These are phyloP conservation scores for Drusus annulatus DNA, from an alignment of 1,140 invertebrate species.

Conservation along the genomic window DNA sequence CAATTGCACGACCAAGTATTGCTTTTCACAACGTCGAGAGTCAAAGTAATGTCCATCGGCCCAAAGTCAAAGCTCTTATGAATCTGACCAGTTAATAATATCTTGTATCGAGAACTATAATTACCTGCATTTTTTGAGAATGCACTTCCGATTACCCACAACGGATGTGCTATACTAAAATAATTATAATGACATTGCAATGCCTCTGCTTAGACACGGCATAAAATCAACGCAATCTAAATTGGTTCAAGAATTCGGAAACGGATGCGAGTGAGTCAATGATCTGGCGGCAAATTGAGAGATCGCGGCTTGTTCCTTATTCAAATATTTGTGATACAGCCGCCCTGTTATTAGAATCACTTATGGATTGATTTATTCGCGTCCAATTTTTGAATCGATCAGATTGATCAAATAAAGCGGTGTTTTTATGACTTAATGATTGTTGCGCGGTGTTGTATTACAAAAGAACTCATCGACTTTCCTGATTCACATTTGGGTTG, in stretches of 20 bases:
- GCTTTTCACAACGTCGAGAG: too few species aligned
- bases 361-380: slow-evolving; percentile 13
- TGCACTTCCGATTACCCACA: too few species aligned
- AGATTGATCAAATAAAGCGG: slow-evolving; percentile 31
- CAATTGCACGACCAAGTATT: too few species aligned
- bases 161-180: too few species aligned
- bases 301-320: neutral
- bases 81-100: too few species aligned
- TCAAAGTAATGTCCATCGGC: too few species aligned
- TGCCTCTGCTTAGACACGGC: too few species aligned
- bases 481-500: neutral
- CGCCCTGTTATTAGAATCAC: slow-evolving; percentile 15
- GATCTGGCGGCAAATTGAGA: neutral
- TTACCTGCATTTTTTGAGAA: too few species aligned
- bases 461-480: slow-evolving; percentile 2
- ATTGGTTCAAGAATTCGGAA: slow-evolving; percentile 54
- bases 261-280: slow-evolving; percentile 47
- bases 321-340: slow-evolving; percentile 15
- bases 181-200: too few species aligned
- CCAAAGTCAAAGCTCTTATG: too few species aligned
- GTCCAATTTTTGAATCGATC: neutral
- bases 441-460: neutral
- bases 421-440: slow-evolving; percentile 10
- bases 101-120: too few species aligned
- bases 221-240: neutral